Percentiles rank a stretch among this genome's conserved stretches.
Evolutionary conservation across 2,113 vertebrate species (phyloP).

Genomic region (Pipa parva): DNA sequence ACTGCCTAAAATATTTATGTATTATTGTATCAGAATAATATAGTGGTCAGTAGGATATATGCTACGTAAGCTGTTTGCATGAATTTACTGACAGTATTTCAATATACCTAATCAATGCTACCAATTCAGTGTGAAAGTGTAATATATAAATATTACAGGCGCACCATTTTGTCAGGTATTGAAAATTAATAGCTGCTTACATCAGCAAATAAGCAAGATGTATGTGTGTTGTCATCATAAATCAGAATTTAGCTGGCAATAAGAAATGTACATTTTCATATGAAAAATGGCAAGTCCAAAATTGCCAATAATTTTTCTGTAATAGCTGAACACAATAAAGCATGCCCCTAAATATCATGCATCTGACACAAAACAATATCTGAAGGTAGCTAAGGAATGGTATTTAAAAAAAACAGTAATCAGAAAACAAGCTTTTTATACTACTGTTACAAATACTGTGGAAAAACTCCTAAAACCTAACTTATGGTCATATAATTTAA

Average conservation of each 20-base stretch:
- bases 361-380: too few relatives aligned
- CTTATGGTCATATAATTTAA: too few relatives aligned
- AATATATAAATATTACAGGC: constrained; percentile 22
- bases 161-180: neutral
- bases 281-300: neutral
- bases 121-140: neutral
- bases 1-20: too few relatives aligned
- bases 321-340: neutral
- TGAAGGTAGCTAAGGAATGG: too few relatives aligned
- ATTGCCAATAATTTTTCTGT: neutral
- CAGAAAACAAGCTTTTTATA: too few relatives aligned
- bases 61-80: too few relatives aligned
- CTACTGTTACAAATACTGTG: too few relatives aligned
- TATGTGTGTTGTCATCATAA: neutral
- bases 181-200: constrained; percentile 19
- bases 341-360: too few relatives aligned
- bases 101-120: neutral
- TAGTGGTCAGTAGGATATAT: too few relatives aligned
- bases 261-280: constrained; percentile 7
- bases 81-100: constrained; percentile 3
- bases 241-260: neutral
- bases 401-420: too few relatives aligned
- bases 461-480: too few relatives aligned
- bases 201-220: constrained; percentile 1
- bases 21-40: too few relatives aligned